Percentiles rank a stretch among this genome's conserved stretches.
Conservation (phyloP, 23 tunicate genomes). For the Phallusia fumigata region DNA sequence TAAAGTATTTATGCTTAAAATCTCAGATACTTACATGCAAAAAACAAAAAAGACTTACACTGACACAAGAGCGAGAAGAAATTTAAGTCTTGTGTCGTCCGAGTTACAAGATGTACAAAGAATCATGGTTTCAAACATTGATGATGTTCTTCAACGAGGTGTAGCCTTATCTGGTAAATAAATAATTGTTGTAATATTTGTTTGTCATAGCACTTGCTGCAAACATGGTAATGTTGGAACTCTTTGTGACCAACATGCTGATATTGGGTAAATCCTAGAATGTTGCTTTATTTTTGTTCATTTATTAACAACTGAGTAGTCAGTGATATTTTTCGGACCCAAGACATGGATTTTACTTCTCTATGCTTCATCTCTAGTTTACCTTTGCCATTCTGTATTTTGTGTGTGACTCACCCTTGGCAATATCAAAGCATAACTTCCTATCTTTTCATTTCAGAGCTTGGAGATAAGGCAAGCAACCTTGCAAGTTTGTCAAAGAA, state of each 20-base stretch:
- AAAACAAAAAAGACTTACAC: conserved; percentile 85
- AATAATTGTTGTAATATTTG: background rate
- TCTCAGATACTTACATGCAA: conserved; percentile 91
- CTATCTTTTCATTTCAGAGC: conserved; percentile 37
- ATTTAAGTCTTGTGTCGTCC: conserved; percentile 80
- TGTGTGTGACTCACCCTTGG: too few species aligned
- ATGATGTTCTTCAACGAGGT: conserved; percentile 90
- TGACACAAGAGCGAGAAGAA: conserved; percentile 82
- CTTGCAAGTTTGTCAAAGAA: conserved; percentile 81
- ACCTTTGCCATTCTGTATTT: too few species aligned
- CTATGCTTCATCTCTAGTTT: too few species aligned
- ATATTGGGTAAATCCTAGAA: too few species aligned
- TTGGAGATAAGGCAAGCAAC: conserved; percentile 84
- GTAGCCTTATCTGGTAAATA: conserved; percentile 64
- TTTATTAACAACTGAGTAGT: too few species aligned
- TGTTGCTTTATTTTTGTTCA: too few species aligned
- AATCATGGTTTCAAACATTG: conserved; percentile 96
- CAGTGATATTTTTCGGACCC: too few species aligned
- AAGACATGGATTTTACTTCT: too few species aligned
- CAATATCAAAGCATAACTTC: too few species aligned
- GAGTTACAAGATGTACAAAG: conserved; percentile 98
- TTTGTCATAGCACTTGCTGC: background rate
- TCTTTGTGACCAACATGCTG: too few species aligned
- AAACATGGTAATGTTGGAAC: too few species aligned
- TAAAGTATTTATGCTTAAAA: too few species aligned